Evolutionary conservation across 2,888 invertebrate genomes (phyloP), one percentile per base, ranked within the genome.

Genomic region (Cancer borealis): DNA sequence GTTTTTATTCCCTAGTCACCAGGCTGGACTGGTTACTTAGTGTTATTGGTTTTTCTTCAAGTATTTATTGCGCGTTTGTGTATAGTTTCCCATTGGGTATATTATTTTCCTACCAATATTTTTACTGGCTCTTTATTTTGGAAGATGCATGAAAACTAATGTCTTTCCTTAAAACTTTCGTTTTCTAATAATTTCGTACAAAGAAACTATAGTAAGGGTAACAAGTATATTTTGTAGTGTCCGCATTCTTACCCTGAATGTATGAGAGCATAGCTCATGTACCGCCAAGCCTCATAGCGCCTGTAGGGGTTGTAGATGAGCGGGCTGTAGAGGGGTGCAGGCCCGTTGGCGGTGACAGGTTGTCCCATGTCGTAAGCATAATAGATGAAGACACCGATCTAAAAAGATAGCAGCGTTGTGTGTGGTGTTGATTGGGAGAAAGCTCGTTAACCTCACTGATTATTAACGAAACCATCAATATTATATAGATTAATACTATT

Each of bases 261-360:
- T 14, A 95, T 92, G 88, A 95, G 91, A n/a, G 92, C 92, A 73
- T 95, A 96, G 88, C 92, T 91, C 66, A 95, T 14, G 93, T 94
- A 95, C 96, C 97, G 97, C 98, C 98, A 99, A 47, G 98, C 97
- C 96, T 98, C 97, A 88, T 97, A 96, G 96, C 98, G 97, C 96
- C 97, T 97, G 96, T 97, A 97, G 0, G 98, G 97, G 96, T 97
- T 97, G 96, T 97, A 98, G 95, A 97, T 97, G 94, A 97, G 96
- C 17, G 96, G 96, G n/a, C 96, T 95, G 84, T 95, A 93, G 54
- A 93, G 60, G 66, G 95, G 95, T 0, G 95, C 93, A 2, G 96
- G 96, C 0, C 95, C 96, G 49, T 79, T 89, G 45, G 91, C 54
- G 17, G 93, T 88, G 49, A 95, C 95, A 14, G 93, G 88, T 17